A percentile compares a stretch with the other conserved stretches of the same genome.
Evolutionary conservation across 2,113 vertebrate species (phyloP).

Genomic region (Dunckerocampus dactyliophorus): DNA sequence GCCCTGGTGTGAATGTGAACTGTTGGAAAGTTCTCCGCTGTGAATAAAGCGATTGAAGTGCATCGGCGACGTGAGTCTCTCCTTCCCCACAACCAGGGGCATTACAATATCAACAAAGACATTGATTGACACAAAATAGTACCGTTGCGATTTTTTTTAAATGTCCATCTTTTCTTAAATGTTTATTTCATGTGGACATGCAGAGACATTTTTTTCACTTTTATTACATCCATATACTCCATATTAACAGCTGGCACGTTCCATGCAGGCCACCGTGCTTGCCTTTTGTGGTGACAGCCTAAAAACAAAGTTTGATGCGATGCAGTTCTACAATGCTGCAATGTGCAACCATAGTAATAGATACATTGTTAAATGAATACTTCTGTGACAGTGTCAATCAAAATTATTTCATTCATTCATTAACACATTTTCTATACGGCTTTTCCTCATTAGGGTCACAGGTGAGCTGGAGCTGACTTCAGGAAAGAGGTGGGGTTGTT

Average conservation of each 20-base stretch:
- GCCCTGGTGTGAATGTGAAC: too few relatives aligned
- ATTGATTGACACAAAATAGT: not conserved
- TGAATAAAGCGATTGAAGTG: too few relatives aligned
- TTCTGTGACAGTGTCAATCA: not conserved
- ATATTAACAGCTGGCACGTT: slow-evolving; percentile 29
- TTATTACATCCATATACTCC: slow-evolving; percentile 1
- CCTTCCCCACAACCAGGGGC: too few relatives aligned
- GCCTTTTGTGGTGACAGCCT: not conserved
- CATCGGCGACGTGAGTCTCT: too few relatives aligned
- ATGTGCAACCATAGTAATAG: not conserved
- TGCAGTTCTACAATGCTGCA: too few relatives aligned
- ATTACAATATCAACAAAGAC: slow-evolving; percentile 14
- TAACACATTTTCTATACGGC: too few relatives aligned
- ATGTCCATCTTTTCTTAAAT: not conserved
- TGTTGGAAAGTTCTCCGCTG: too few relatives aligned
- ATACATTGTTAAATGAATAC: not conserved
- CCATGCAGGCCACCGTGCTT: slow-evolving; percentile 8
- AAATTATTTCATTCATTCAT: too few relatives aligned
- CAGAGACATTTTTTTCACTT: not conserved
- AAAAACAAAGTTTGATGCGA: too few relatives aligned
- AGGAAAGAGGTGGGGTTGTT: too few relatives aligned
- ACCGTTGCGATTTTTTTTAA: not conserved
- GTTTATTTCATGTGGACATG: not conserved
- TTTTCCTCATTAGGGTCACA: too few relatives aligned
- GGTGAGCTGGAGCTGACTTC: too few relatives aligned